Base-by-base conservation (phyloP, 2,888 invertebrate genomes). In the Pyrochroa serraticornis region DNA sequence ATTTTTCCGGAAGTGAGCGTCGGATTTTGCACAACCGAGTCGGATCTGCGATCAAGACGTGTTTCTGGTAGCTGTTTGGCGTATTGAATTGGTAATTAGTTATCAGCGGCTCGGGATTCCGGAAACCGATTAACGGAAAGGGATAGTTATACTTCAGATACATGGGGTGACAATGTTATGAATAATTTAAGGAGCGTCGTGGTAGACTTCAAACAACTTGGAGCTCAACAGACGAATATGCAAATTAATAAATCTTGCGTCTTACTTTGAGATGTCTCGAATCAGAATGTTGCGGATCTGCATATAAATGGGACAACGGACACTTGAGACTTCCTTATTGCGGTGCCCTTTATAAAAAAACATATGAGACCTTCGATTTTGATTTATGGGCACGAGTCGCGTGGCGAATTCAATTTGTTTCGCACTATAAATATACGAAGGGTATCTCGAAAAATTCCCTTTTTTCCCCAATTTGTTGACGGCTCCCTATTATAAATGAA, bases 191-290 rank as follows among this genome's bases (percentile, higher is more conserved):
- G 69, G 69, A 71, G 68, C 71, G 70, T 71, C 65, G 67, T 69
- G 42, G 63, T 55, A 67, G 75, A 75, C 75, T 75, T 76, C 75
- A 77, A 76, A 77, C 75, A 72, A 70, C 60, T 63, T 50, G 58
- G 48, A 56, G 64, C 64, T 63, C 52, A 55, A 68, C 65, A 72
- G 71, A 74, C 72, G 72, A 73, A 75, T 77, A 77, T 77, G 77
- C 74, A 77, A 77, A 77, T 77, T 75, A 76, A 77, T 77, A 77
- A 77, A 77, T 77, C 76, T 76, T 75, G 71, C 69, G 69, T 73
- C 75, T 75, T 74, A 74, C 75, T 76, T 76, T 75, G 75, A 74
- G 70, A 68, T 66, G 71, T 71, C 70, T 67, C 66, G 71, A 69
- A 70, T 71, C 67, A 63, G 65, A 68, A 70, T 68, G 66, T 65